Conservation (phyloP, 2,113 vertebrate species). For the Dasyornis broadbenti region DNA sequence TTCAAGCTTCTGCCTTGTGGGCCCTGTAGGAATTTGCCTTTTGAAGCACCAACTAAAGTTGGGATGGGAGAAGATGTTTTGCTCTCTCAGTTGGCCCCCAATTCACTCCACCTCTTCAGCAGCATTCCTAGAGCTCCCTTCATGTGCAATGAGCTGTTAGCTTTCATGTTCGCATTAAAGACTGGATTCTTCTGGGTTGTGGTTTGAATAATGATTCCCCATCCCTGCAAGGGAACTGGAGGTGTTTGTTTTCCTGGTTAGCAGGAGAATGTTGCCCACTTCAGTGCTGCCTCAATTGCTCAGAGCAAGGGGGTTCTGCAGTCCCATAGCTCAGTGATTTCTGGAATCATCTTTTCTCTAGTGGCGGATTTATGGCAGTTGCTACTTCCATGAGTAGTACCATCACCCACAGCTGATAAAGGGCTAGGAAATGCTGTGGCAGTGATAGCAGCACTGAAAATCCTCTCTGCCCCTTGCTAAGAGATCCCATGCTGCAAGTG, state of each 20-base stretch:
- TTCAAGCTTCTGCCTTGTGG: constrained; percentile 61
- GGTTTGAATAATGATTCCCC: background rate
- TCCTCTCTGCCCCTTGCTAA: background rate
- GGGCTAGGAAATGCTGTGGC: constrained; percentile 8
- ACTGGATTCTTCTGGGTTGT: constrained; percentile 26
- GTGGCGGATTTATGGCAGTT: background rate
- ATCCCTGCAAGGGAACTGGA: background rate
- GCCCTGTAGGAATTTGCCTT: constrained; percentile 30
- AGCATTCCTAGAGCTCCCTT: constrained; percentile 41
- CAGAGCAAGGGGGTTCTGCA: background rate
- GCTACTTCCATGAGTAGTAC: background rate
- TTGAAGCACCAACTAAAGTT: background rate
- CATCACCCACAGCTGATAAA: background rate
- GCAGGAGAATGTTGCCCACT: fast-evolving
- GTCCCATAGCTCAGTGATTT: constrained; percentile 13
- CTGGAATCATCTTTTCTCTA: background rate
- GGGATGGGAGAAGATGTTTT: background rate
- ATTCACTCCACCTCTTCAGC: constrained; percentile 29
- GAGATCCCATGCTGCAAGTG: fast-evolving
- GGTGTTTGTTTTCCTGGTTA: background rate
- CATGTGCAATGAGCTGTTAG: constrained; percentile 49
- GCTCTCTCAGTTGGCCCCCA: background rate
- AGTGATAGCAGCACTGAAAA: constrained; percentile 18
- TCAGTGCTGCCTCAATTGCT: background rate
- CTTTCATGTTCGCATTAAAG: constrained; percentile 30